These are phyloP conservation scores for Masticophis lateralis DNA, from an alignment of 2,797 vertebrate genomes.

Conservation along the genomic window DNA sequence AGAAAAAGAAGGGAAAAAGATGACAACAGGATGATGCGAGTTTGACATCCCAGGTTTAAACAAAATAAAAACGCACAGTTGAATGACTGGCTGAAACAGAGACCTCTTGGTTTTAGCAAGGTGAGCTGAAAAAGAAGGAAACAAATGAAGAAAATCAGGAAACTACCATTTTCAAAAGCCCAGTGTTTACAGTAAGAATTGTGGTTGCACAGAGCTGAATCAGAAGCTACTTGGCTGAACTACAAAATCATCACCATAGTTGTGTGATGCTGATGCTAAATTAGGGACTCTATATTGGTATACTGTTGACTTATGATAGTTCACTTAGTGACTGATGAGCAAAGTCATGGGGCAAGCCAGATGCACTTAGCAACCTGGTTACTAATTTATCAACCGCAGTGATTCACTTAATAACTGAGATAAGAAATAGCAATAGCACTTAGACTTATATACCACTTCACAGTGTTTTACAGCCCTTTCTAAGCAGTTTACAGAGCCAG, in stretches of 20 bases:
- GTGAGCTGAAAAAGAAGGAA: background rate
- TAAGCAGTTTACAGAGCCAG: too few species aligned
- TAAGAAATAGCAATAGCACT: too few species aligned
- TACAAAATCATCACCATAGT: background rate
- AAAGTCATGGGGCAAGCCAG: too few species aligned
- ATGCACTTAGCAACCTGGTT: too few species aligned
- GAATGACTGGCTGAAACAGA: background rate
- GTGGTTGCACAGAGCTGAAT: background rate
- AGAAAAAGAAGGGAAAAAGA: too few species aligned
- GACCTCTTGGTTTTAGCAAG: background rate
- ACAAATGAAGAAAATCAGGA: background rate
- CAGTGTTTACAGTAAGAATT: background rate
- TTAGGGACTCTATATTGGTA: background rate
- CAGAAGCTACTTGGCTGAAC: background rate
- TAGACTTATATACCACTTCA: too few species aligned
- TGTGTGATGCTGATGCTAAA: background rate
- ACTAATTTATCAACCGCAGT: too few species aligned
- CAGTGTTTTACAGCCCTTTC: too few species aligned
- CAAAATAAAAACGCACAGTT: background rate
- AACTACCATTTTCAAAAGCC: background rate
- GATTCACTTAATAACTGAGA: too few species aligned
- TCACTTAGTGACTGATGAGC: too few species aligned
- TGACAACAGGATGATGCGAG: too few species aligned
- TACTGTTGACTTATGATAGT: too few species aligned
- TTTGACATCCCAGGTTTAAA: background rate